Base-by-base conservation (phyloP, 1,140 invertebrate species). In the Lordiphosa collinella region DNA sequence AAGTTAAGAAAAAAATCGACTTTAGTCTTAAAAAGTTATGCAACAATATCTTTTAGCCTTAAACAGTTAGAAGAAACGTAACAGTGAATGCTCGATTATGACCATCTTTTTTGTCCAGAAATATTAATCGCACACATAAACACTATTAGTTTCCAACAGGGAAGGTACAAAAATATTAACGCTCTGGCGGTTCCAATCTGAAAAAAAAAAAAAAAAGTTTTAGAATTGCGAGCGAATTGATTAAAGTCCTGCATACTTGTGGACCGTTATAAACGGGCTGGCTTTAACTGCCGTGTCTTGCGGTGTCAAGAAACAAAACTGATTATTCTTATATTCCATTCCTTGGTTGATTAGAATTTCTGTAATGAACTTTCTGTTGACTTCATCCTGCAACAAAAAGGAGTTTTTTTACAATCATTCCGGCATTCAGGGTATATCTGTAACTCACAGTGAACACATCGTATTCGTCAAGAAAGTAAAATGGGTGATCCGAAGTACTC, bases 391-490 rank as follows among this genome's bases (percentile, higher is more conserved):
- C 32, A 5, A n/a, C 7, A 72, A 56, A 63, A 11, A 34, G 25
- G 36, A 25, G 8, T 11, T 11, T 6, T 14, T 0, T 2, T 8
- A n/a, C 12, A 16, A 31, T 8, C 4, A 10, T 12, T 7, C 6
- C 13, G 7, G 7, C 2, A 48, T 18, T 32, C 44, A 35, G 2
- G 10, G 14, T 29, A 32, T 16, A 10, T 4, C 4, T 1, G 1
- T 3, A 35, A 49, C 76, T 50, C 74, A 94, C 97, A 95, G 99
- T 99, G 88, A 97, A 99, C 0, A 99, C 97, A 89, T 99, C 98
- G 89, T 99, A 99, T 91, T 99, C 98, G 89, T 99, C 98, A 37
- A 99, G 91, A 86, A 98, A 97, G 87, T 96, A 95, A 89, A 99
- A 99, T 0, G 98, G 98, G 55, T 96, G 92, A 60, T 95, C 93